A percentile compares a stretch with the other conserved stretches of the same genome.
Conservation (phyloP, 2,113 vertebrate genomes). For the Eira barbara region DNA sequence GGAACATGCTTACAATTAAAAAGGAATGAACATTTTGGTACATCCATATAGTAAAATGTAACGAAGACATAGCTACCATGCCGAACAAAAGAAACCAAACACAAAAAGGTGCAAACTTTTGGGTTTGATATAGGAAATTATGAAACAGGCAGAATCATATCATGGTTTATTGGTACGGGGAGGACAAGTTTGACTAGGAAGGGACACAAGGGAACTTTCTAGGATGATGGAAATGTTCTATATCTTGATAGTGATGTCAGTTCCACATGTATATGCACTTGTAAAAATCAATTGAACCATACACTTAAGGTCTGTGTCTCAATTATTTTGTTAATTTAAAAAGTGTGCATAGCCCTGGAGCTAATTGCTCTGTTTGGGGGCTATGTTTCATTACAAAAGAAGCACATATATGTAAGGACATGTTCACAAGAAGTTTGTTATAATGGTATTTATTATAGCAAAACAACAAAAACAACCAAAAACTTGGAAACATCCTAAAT, state of each 20-base stretch:
- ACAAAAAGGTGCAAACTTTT: neutral
- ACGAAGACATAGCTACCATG: neutral
- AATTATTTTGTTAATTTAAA: neutral
- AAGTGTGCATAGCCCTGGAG: neutral
- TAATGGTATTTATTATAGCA: neutral
- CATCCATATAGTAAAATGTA: neutral
- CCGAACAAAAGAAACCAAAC: neutral
- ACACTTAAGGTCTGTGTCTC: neutral
- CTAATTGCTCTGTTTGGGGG: neutral
- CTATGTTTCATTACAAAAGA: neutral
- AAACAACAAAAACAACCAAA: neutral
- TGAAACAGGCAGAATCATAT: neutral
- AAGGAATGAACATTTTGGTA: neutral
- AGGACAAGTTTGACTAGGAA: neutral
- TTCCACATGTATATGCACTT: neutral
- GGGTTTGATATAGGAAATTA: neutral
- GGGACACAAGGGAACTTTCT: neutral
- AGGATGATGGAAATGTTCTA: neutral
- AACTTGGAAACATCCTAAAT: neutral
- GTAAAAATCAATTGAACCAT: neutral
- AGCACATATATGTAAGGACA: neutral
- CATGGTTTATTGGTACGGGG: neutral
- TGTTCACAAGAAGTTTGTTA: neutral
- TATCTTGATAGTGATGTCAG: neutral
- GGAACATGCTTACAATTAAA: neutral